Base-by-base conservation (phyloP, 2,888 invertebrate genomes). In the Oligia latruncula region DNA sequence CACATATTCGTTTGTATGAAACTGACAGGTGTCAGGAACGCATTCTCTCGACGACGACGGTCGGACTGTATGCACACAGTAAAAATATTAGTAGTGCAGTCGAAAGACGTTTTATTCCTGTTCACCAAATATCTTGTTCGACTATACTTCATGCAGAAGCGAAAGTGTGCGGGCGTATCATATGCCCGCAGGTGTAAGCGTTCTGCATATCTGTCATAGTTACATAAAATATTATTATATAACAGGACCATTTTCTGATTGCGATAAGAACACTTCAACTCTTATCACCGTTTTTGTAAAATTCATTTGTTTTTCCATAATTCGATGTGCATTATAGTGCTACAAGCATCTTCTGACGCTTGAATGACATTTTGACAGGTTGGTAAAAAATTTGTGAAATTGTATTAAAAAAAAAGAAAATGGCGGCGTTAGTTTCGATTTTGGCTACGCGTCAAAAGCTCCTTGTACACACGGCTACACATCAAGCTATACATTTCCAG, bases 101-200 rank as follows among this genome's bases (percentile, higher is more conserved):
- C 3, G 2, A 72, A 35, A 35, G 1, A 60, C 13, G 17, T 46
- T 15, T 8, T 20, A 58, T 60, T 4, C 20, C 46, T n/a, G 60
- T 20, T 17, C 40, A 49, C 76, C n/a, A n/a, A 60, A 62, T 62
- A 74, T 6, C 49, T 76, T 76, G 74, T 74, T 76, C 60, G 60
- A 76, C 35, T 74, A 8, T 74, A 62, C 74, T 74, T 76, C 15
- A n/a, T 62, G 6, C 35, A 40, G 35, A 40, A 76, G 76, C 49
- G 74, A 76, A 74, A 74, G n/a, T 76, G 5, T 9, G 20, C 1
- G 8, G 8, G 15, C 3, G n/a, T n/a, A n/a, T n/a, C 0, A 20
- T 23, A 70, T 15, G 70, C 4, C 6, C 35, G 13, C 23, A 35
- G 70, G 35, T 15, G 15, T 52, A 13, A 29, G 8, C 35, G 49